A percentile compares a stretch with the other conserved stretches of the same genome.
Evolutionary conservation across 2,888 invertebrate genomes (phyloP).

Genomic region (Meloe dianella): DNA sequence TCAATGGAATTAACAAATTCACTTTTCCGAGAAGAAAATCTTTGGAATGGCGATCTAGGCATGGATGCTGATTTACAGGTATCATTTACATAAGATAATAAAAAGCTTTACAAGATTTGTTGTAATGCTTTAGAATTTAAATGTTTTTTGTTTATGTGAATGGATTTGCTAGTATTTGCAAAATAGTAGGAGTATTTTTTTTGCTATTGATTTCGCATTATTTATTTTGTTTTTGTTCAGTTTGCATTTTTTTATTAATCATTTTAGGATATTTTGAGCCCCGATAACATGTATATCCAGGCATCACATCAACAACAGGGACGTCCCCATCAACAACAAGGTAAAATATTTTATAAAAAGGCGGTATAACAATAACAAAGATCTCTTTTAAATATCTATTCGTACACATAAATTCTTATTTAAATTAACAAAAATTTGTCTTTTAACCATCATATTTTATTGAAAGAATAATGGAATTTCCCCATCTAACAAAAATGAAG

Average conservation of each 20-base stretch:
- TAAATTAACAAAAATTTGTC: slow-evolving; percentile 6
- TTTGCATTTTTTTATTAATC: slow-evolving; percentile 53
- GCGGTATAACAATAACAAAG: slow-evolving; percentile 5
- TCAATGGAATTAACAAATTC: slow-evolving; percentile 96
- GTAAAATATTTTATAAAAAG: slow-evolving; percentile 60
- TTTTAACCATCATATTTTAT: slow-evolving; percentile 22
- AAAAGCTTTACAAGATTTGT: too few species aligned
- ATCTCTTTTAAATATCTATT: slow-evolving; percentile 43
- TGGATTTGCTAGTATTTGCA: slow-evolving; percentile 72
- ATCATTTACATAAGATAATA: slow-evolving; percentile 40
- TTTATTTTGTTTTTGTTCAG: slow-evolving; percentile 49
- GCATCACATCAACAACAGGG: slow-evolving; percentile 76
- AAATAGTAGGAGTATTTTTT: slow-evolving; percentile 28
- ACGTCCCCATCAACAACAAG: slow-evolving; percentile 83
- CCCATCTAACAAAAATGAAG: slow-evolving; percentile 38
- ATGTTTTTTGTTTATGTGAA: neutral
- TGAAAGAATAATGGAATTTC: slow-evolving; percentile 35
- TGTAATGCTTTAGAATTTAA: too few species aligned
- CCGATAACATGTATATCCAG: slow-evolving; percentile 91
- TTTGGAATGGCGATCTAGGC: slow-evolving; percentile 88
- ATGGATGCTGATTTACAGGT: slow-evolving; percentile 92
- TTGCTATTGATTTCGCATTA: slow-evolving; percentile 47
- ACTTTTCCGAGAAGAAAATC: slow-evolving; percentile 87
- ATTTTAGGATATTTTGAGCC: slow-evolving; percentile 86
- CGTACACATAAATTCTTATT: slow-evolving; percentile 39